Conservation (phyloP, 2,888 invertebrate genomes). For the Automeris io region DNA sequence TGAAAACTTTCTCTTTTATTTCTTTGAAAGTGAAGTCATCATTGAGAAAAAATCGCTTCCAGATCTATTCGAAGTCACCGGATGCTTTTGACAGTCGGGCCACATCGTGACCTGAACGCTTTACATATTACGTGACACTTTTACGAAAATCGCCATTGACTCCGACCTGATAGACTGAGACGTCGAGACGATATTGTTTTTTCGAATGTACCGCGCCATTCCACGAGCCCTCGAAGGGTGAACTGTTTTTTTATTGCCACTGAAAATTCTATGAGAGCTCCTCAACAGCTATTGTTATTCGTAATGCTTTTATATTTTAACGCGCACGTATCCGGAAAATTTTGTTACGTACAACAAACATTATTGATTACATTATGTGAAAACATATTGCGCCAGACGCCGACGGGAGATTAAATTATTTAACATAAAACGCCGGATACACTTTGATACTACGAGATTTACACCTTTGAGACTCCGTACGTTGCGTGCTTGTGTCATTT, state of each 20-base stretch:
- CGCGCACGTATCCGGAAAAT: conserved; percentile 25
- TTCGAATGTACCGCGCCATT: conserved; percentile 49
- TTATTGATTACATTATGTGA: conserved; percentile 58
- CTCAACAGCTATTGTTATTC: conserved; percentile 27
- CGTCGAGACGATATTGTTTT: conserved; percentile 69
- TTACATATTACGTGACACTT: conserved; percentile 76
- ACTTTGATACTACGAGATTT: conserved; percentile 51
- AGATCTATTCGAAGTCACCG: conserved; percentile 51
- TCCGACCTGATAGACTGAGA: conserved; percentile 66
- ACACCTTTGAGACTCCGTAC: conserved; percentile 33
- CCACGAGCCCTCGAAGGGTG: conserved; percentile 40
- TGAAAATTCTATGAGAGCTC: conserved; percentile 55
- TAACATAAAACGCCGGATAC: conserved; percentile 48
- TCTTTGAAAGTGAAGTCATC: conserved; percentile 53
- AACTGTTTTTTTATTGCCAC: conserved; percentile 58
- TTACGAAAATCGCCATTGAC: conserved; percentile 69
- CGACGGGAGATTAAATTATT: conserved; percentile 55
- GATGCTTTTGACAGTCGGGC: conserved; percentile 69
- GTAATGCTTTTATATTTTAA: conserved; percentile 27
- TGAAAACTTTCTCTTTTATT: conserved; percentile 38
- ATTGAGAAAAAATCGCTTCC: conserved; percentile 56
- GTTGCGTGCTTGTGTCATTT: conserved; percentile 37
- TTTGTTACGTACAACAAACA: conserved; percentile 39
- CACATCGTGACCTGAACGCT: conserved; percentile 73
- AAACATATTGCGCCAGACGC: conserved; percentile 48